Base-by-base conservation (phyloP, 2,113 vertebrate genomes). In the Saguinus midas region DNA sequence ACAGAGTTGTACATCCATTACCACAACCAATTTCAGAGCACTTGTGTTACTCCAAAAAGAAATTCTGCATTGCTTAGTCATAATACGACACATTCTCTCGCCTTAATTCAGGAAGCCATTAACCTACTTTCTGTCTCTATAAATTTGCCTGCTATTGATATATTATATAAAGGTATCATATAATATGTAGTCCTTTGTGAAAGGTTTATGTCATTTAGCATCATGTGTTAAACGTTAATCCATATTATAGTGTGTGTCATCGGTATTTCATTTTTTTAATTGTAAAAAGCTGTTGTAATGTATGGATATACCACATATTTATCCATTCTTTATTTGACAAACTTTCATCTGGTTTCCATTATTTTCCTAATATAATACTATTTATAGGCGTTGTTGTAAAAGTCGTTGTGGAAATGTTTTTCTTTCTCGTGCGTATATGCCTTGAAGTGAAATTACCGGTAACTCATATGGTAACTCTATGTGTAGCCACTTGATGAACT, bases 81-180 rank as follows among this genome's bases (percentile, higher is more conserved):
- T 52, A 5, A 68, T 10, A 0, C 16, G 9, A 1, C 5, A 58
- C 27, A 5, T 7, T 4, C 9, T 2, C 1, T 1, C 70, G 16
- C 20, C 2, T 23, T 6, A 29, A 37, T n/a, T 1, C 4, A 48
- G 25, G 16, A n/a, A 90, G 8, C 0, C 18, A 40, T 73, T 40
- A 29, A 23, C 66, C 20, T 8, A n/a, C 5, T 29, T 23, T 68
- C 1, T 12, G 0, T 84, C 32, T 73, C 0, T 58, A 29, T 40
- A 13, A 16, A 76, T 86, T 94, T 72, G 18, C 12, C 6, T 90
- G 14, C 72, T 78, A 12, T 35, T 29, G 8, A 2, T 43, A 57
- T 16, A 50, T 86, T 3, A 43, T 79, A 29, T 37, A 25, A 50
- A 68, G 61, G 0, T 80, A 83, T 50, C 16, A 37, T 27, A 35